Evolutionary conservation across 1,140 invertebrate species (phyloP).

Genomic region (Branchinecta lynchi): DNA sequence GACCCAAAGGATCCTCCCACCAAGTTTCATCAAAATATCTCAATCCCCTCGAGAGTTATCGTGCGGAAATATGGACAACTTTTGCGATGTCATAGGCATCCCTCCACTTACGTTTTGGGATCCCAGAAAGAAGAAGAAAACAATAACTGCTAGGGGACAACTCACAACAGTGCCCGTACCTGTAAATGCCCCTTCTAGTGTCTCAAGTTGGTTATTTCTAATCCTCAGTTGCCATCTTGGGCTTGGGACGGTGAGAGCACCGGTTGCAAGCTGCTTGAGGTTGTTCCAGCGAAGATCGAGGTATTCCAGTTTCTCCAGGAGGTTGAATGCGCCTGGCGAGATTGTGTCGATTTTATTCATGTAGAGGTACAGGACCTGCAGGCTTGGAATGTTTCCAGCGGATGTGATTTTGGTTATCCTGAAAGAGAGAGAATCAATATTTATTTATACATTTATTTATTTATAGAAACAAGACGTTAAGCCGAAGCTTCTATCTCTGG

Average conservation of each 20-base stretch:
- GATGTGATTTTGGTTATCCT: conserved; percentile 17
- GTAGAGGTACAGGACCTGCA: conserved; percentile 71
- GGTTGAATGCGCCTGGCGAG: conserved; percentile 62
- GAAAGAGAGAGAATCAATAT: conserved; percentile 23
- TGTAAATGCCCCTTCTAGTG: conserved; percentile 18
- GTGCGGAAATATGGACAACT: too few relatives aligned
- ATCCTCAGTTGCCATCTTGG: conserved; percentile 19
- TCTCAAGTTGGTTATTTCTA: conserved; percentile 17
- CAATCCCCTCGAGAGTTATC: too few relatives aligned
- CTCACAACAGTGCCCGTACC: too few relatives aligned
- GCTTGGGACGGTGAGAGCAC: conserved; percentile 13
- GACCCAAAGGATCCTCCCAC: too few relatives aligned
- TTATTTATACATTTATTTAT: conserved; percentile 25
- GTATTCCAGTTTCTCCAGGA: conserved; percentile 45
- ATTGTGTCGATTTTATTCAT: conserved; percentile 64
- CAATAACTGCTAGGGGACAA: too few relatives aligned
- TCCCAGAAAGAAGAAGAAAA: too few relatives aligned
- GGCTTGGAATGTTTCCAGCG: conserved; percentile 32
- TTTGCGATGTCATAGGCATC: too few relatives aligned
- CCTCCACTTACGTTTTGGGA: too few relatives aligned
- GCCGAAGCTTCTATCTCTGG: too few relatives aligned
- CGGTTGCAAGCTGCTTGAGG: conserved; percentile 14
- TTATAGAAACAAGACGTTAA: conserved; percentile 30
- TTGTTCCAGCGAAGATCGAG: conserved; percentile 20
- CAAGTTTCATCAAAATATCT: too few relatives aligned